These are phyloP conservation scores for Sceliomorpha sp. DNA, from an alignment of 2,888 invertebrate genomes.

Conservation along the genomic window DNA sequence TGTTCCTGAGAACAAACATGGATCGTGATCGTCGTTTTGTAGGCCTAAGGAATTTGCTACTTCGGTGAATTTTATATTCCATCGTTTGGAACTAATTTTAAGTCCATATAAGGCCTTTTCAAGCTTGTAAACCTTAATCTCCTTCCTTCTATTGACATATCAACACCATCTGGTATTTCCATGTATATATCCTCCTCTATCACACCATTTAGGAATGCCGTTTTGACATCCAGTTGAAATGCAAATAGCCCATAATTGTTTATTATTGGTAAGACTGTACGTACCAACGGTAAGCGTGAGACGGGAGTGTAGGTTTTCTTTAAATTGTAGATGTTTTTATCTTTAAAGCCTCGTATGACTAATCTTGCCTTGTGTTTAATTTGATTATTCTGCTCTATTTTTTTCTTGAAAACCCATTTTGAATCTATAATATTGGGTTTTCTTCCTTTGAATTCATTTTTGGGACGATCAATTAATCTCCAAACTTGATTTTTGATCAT, in stretches of 20 bases:
- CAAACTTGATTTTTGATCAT: slow-evolving; percentile 39
- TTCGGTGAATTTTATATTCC: slow-evolving; percentile 45
- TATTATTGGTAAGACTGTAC: slow-evolving; percentile 24
- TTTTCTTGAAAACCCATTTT: slow-evolving; percentile 49
- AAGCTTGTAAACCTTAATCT: slow-evolving; percentile 12
- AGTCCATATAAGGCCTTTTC: slow-evolving; percentile 20
- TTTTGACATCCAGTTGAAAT: slow-evolving; percentile 34
- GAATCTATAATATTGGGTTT: slow-evolving; percentile 41
- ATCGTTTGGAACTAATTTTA: slow-evolving; percentile 26
- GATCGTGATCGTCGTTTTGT: slow-evolving; percentile 48
- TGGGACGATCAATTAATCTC: slow-evolving; percentile 18
- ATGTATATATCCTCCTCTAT: slow-evolving; percentile 30
- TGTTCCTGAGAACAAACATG: slow-evolving; percentile 57
- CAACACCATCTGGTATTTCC: slow-evolving; percentile 23
- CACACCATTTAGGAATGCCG: slow-evolving; percentile 28
- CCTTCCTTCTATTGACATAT: not conserved
- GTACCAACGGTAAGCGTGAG: slow-evolving; percentile 31
- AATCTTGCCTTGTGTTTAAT: slow-evolving; percentile 33
- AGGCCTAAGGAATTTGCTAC: slow-evolving; percentile 42
- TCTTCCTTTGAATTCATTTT: not conserved
- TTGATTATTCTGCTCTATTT: slow-evolving; percentile 13
- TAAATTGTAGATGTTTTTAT: slow-evolving; percentile 28
- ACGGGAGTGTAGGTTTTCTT: slow-evolving; percentile 42
- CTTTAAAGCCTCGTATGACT: too few relatives aligned
- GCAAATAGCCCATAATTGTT: slow-evolving; percentile 30